Evolutionary conservation across 2,797 vertebrate genomes (phyloP).

Genomic region (Pygocentrus nattereri): DNA sequence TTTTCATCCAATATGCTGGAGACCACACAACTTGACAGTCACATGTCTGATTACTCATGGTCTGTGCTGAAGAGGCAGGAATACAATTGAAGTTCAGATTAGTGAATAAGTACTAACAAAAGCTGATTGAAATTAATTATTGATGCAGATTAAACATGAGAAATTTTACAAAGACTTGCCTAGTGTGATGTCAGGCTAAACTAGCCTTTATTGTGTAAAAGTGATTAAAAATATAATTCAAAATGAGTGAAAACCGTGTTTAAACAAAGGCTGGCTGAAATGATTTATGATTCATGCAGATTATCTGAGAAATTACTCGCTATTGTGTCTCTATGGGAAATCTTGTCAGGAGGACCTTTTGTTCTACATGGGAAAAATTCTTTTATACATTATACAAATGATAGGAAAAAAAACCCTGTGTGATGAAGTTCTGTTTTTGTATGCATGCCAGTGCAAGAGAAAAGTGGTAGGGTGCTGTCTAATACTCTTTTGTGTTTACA

Average conservation of each 20-base stretch:
- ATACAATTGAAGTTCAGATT: not conserved
- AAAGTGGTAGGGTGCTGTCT: not conserved
- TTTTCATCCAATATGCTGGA: not conserved
- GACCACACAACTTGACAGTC: not conserved
- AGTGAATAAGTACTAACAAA: not conserved
- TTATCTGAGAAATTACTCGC: not conserved
- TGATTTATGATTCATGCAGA: not conserved
- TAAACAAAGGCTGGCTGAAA: not conserved
- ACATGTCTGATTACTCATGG: not conserved
- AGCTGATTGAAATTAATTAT: not conserved
- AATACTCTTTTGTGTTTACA: constrained; percentile 58
- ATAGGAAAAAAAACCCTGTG: not conserved
- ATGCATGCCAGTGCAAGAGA: not conserved
- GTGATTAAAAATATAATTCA: not conserved
- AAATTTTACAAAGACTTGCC: not conserved
- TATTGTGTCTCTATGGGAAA: not conserved
- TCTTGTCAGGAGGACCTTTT: not conserved
- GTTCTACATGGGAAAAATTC: too few relatives aligned
- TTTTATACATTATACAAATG: not conserved
- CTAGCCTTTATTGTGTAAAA: not conserved
- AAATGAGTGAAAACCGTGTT: not conserved
- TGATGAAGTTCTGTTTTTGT: not conserved
- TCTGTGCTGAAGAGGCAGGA: not conserved
- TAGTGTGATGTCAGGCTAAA: not conserved
- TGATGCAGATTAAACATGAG: not conserved